phyloP scores from a whole-genome alignment of 2,113 vertebrate species.

The Calyptommatus sinebrachiatus region DNA sequence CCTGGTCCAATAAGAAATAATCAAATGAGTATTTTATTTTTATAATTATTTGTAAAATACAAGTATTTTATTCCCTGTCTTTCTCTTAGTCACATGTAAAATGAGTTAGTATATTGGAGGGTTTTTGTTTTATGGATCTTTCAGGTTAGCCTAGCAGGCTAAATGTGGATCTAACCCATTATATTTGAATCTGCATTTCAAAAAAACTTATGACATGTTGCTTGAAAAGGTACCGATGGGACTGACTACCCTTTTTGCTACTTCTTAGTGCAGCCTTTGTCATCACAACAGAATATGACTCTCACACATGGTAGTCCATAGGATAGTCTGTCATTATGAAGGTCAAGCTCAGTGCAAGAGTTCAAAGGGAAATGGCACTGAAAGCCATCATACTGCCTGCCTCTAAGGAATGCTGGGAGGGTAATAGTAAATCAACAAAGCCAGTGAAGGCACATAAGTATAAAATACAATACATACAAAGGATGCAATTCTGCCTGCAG shows the following conservation, averaged over 20 bases:
- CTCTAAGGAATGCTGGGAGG: neutral
- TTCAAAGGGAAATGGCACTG: neutral
- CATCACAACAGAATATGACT: neutral
- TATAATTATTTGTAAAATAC: too few relatives aligned
- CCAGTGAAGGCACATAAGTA: constrained; percentile 1
- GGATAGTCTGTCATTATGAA: neutral
- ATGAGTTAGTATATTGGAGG: too few relatives aligned
- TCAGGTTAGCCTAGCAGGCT: neutral
- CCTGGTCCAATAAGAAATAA: too few relatives aligned
- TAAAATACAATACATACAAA: neutral
- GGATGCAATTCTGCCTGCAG: constrained; percentile 17
- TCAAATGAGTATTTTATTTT: too few relatives aligned
- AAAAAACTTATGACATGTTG: neutral
- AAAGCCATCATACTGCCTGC: neutral
- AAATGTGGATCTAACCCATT: neutral
- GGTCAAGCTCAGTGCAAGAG: constrained; percentile 28
- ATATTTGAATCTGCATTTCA: neutral
- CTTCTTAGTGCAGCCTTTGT: neutral
- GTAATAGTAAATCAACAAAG: neutral
- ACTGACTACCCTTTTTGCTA: neutral
- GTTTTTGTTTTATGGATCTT: too few relatives aligned
- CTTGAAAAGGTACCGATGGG: too few relatives aligned
- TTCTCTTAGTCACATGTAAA: too few relatives aligned
- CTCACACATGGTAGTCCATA: neutral
- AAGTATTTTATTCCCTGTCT: too few relatives aligned